Evolutionary conservation across 2,888 invertebrate genomes (phyloP).

Genomic region (Machimus rusticus): DNA sequence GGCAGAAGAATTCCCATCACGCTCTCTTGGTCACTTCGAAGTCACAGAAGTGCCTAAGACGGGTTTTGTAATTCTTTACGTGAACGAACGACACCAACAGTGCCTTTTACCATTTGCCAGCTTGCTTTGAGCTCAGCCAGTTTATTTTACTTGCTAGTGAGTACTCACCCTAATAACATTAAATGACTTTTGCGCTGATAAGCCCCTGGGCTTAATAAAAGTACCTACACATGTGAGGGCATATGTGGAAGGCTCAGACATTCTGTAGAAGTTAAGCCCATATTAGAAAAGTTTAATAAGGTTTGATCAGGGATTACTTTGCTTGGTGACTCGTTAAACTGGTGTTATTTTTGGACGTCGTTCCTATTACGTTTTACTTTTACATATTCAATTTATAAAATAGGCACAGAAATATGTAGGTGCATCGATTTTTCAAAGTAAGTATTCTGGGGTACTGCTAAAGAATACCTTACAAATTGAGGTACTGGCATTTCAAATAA

Average conservation of each 20-base stretch:
- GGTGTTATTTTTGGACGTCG: not conserved
- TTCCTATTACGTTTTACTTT: not conserved
- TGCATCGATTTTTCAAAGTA: not conserved
- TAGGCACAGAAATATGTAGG: no score
- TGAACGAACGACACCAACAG: conserved; percentile 6
- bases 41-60: not conserved
- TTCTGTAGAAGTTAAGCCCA: not conserved
- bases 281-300: not conserved
- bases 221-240: not conserved
- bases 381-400: not conserved
- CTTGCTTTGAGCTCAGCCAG: not conserved
- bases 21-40: conserved; percentile 12
- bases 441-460: not conserved
- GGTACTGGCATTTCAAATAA: no score
- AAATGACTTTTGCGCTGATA: not conserved
- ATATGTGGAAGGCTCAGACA: not conserved
- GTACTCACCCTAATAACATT: conserved; percentile 1
- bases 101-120: not conserved
- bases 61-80: not conserved
- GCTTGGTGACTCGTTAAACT: not conserved
- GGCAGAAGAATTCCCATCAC: conserved; percentile 9
- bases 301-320: not conserved
- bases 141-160: conserved; percentile 11
- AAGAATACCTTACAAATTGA: no score
- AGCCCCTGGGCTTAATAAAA: not conserved